A percentile compares a stretch with the other conserved stretches of the same genome.
Conservation (phyloP, 2,797 vertebrate species). For the Melanotaenia maccullochi region DNA sequence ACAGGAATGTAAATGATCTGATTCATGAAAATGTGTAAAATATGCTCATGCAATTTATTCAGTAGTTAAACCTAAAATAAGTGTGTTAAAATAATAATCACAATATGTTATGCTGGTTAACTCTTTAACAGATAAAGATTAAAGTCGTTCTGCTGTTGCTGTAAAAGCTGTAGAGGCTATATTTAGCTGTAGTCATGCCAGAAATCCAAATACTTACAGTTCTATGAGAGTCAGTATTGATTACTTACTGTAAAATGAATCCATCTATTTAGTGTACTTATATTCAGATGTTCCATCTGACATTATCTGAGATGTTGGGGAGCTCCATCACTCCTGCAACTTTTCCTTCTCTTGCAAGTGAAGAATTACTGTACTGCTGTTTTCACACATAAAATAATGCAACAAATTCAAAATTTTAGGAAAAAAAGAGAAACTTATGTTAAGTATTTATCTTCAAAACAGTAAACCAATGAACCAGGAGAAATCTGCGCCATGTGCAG, state of each 20-base stretch:
- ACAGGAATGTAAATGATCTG: not conserved
- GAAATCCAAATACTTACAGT: not conserved
- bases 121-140: no score
- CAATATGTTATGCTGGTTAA: no score
- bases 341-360: not conserved
- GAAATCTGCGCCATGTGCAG: constrained; percentile 9
- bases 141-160: no score
- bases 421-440: not conserved
- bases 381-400: not conserved
- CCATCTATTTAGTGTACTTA: not conserved
- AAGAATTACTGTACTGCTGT: not conserved
- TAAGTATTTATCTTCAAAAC: constrained; percentile 14
- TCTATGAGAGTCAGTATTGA: not conserved
- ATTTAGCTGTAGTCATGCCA: not conserved
- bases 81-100: no score
- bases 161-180: no score
- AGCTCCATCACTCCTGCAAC: not conserved
- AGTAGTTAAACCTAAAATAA: no score
- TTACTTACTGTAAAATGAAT: not conserved
- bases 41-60: no score
- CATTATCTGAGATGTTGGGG: no score
- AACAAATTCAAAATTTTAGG: not conserved
- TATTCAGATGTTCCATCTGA: not conserved
- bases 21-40: not conserved
- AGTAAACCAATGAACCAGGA: not conserved